Percentiles rank a stretch among this genome's conserved stretches.
These are phyloP conservation scores for Rhingia rostrata DNA, from an alignment of 2,888 invertebrate species.

Conservation along the genomic window DNA sequence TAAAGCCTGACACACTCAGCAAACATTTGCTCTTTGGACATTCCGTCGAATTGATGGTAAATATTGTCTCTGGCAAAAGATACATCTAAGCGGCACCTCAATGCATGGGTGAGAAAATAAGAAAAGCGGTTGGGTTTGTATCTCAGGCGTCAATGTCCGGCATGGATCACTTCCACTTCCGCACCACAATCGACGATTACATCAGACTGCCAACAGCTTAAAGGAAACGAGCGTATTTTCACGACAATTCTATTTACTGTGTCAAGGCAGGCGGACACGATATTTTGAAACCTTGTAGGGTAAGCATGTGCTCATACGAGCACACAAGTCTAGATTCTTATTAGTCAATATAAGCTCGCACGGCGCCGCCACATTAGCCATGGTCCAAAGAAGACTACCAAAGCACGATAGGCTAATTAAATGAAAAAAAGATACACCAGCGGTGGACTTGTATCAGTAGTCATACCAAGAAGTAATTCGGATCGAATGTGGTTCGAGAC, in stretches of 20 bases:
- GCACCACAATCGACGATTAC: slow-evolving; percentile 9
- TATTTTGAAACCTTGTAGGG: slow-evolving; percentile 22
- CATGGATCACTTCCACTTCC: slow-evolving; percentile 41
- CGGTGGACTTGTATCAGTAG: background rate
- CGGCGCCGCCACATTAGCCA: no score
- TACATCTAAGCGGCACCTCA: no score
- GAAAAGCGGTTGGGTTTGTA: no score
- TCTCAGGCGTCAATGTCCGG: slow-evolving; percentile 8
- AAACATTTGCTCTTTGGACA: background rate
- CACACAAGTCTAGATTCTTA: slow-evolving; percentile 8
- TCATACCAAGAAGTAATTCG: background rate
- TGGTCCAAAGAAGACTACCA: no score
- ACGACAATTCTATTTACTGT: no score
- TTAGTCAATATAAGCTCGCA: background rate
- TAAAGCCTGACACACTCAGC: no score
- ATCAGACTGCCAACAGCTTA: background rate
- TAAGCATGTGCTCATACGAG: slow-evolving; percentile 24
- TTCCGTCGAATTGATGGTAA: background rate
- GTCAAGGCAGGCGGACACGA: slow-evolving; percentile 1
- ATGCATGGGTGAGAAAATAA: no score
- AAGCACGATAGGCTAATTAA: no score
- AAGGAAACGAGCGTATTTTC: no score
- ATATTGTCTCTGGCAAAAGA: background rate
- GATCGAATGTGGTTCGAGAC: background rate
- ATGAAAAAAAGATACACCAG: no score